Evolutionary conservation across 2,888 invertebrate genomes (phyloP).

Genomic region (Schizotus pectinicornis): DNA sequence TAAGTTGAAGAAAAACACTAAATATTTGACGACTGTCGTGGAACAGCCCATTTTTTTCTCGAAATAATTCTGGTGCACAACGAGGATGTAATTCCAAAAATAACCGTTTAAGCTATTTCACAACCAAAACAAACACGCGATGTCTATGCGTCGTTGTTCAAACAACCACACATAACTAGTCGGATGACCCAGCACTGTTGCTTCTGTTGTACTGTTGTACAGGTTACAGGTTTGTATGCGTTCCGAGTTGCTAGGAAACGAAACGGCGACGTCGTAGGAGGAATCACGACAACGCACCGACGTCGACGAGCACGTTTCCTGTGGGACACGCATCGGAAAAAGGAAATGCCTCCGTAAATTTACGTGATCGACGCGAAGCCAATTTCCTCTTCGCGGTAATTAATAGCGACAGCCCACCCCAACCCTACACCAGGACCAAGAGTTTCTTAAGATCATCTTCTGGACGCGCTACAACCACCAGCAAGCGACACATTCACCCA

Average conservation of each 20-base stretch:
- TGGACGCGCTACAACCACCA: too few relatives aligned
- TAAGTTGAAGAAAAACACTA: slow-evolving; percentile 56
- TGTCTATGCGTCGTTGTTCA: not conserved
- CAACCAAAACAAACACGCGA: slow-evolving; percentile 6
- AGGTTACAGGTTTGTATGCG: slow-evolving; percentile 34
- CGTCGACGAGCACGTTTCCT: too few relatives aligned
- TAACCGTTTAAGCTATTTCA: slow-evolving; percentile 12
- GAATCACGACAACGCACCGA: not conserved
- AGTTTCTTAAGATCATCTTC: too few relatives aligned
- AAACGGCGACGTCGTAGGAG: slow-evolving; percentile 12
- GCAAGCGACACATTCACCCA: too few relatives aligned
- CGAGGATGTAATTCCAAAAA: slow-evolving; percentile 11
- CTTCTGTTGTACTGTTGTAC: slow-evolving; percentile 10
- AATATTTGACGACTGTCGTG: slow-evolving; percentile 49
- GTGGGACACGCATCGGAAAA: too few relatives aligned
- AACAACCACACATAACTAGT: slow-evolving; percentile 2
- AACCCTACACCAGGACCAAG: too few relatives aligned
- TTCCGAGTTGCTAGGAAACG: slow-evolving; percentile 36
- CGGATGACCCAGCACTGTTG: not conserved
- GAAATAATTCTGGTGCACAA: too few relatives aligned
- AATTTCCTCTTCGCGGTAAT: too few relatives aligned
- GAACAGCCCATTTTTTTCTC: slow-evolving; percentile 49
- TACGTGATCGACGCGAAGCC: too few relatives aligned
- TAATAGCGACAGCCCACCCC: too few relatives aligned
- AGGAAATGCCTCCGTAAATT: too few relatives aligned